Base-by-base conservation (phyloP, 2,888 invertebrate genomes). In the Dryadula phaetusa region DNA sequence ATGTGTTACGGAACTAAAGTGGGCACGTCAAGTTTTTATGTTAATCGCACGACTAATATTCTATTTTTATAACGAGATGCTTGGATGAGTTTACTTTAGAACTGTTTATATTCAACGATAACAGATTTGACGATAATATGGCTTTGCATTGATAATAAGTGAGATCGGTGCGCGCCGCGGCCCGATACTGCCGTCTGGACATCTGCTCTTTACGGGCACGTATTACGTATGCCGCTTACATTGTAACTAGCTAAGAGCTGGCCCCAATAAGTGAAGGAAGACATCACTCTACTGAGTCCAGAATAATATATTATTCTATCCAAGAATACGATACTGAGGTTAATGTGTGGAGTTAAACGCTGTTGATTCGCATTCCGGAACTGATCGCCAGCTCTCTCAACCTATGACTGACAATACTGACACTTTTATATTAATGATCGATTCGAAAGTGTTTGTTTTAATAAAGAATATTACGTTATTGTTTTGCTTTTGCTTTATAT, bases 81-180 rank as follows among this genome's bases (percentile, higher is more conserved):
- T 56, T 22, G 12, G 46, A 46, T 34, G 22, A 37, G 56, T 25
- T 64, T 25, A 44, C 6, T 49, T 25, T 34, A n/a, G 20, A 42
- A 53, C 53, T 54, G 42, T 63, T 63, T 54, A 63, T 63, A 63
- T 63, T 54, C 54, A 20, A 46, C 37, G 54, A 44, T 64, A 64
- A 34, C 37, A 56, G 64, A 64, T 56, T 56, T 37, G 25, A 46
- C 14, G 64, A 56, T 47, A 64, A 54, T 46, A 34, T 40, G 22
- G 25, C 40, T 40, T n/a, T 40, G 37, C 54, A 56, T 56, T 22
- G 7, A 56, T 56, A 46, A 12, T 46, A 2, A 20, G 4, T 5
- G 16, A 18, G 8, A 12, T 46, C 7, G 14, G 4, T 5, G 16
- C 44, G 8, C 16, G 18, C 18, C 8, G 16, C 46, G 0, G 22